A percentile compares a stretch with the other conserved stretches of the same genome.
phyloP scores from a whole-genome alignment of 1,140 invertebrate species.

The Nymphalis io region DNA sequence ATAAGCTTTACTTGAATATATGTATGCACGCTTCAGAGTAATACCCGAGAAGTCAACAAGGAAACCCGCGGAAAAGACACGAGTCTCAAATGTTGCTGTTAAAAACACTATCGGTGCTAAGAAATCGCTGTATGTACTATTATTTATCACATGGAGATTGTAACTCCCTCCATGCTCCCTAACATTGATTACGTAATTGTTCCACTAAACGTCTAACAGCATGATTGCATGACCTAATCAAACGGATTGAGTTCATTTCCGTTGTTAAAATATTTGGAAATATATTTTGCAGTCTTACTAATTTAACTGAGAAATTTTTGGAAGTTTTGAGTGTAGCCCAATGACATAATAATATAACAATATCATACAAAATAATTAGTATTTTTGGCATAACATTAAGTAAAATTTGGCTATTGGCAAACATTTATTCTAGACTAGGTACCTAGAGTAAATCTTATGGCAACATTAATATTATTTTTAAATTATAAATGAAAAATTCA shows the following conservation, averaged over 20 bases:
- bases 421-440: too few species aligned
- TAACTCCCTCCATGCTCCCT: conserved; percentile 38
- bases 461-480: too few species aligned
- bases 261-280: not conserved
- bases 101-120: conserved; percentile 63
- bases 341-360: too few species aligned
- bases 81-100: conserved; percentile 51
- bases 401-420: too few species aligned
- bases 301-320: too few species aligned
- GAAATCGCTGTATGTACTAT: conserved; percentile 63
- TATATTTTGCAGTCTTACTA: not conserved
- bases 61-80: conserved; percentile 51
- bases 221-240: conserved; percentile 34
- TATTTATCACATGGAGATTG: conserved; percentile 49
- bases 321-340: too few species aligned
- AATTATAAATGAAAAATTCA: too few species aligned
- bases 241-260: not conserved
- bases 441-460: too few species aligned
- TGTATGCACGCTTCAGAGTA: conserved; percentile 61
- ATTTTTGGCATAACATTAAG: too few species aligned
- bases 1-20: conserved; percentile 29
- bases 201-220: conserved; percentile 35
- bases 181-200: conserved; percentile 30
- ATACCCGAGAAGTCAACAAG: conserved; percentile 59
- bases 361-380: too few species aligned